Conservation (phyloP, 2,797 vertebrate species). For the Vipera latastei region DNA sequence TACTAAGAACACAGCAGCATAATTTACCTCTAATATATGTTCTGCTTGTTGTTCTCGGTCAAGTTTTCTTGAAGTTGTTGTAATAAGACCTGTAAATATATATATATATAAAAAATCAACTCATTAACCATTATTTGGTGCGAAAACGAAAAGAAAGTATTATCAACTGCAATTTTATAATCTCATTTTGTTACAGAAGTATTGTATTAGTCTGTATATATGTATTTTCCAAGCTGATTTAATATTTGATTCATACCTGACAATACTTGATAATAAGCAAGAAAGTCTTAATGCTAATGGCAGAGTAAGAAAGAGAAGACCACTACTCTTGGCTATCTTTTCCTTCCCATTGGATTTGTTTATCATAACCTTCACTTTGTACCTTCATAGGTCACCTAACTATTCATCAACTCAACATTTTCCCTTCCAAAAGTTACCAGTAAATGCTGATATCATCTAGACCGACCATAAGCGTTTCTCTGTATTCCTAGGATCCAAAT, state of each 20-base stretch:
- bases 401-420: not conserved
- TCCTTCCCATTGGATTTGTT: not conserved
- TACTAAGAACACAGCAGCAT: constrained; percentile 35
- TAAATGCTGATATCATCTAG: not conserved
- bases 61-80: constrained; percentile 91
- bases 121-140: not conserved
- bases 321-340: not conserved
- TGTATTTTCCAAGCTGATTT: not conserved
- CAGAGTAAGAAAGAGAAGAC: not conserved
- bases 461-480: no score
- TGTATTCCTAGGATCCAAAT: no score
- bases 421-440: not conserved
- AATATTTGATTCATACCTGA: not conserved
- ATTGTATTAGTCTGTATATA: not conserved
- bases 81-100: constrained; percentile 84
- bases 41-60: constrained; percentile 95
- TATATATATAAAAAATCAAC: not conserved
- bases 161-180: not conserved
- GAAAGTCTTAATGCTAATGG: not conserved
- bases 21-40: constrained; percentile 92
- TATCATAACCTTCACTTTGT: not conserved
- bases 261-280: not conserved
- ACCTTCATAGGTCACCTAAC: not conserved
- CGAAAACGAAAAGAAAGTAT: not conserved
- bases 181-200: not conserved